Evolutionary conservation across 2,113 vertebrate species (phyloP).

Genomic region (Nettapus auritus): DNA sequence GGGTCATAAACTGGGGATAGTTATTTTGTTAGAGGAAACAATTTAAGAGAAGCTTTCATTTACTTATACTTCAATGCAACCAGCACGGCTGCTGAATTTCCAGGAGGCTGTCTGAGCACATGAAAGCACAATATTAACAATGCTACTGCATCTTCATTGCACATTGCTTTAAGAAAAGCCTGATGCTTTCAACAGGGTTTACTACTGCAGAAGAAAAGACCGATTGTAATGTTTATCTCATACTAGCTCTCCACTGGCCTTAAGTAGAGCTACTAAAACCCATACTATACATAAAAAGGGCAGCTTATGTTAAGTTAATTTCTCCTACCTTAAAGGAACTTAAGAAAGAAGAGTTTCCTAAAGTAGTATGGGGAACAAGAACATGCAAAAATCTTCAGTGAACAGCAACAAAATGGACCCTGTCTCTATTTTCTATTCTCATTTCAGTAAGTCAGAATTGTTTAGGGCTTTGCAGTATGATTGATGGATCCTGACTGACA

Average conservation of each 20-base stretch:
- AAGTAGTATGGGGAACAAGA: not conserved
- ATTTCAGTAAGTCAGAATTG: not conserved
- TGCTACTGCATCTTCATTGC: not conserved
- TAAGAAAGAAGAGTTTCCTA: not conserved
- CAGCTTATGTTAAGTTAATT: not conserved
- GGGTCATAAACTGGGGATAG: not conserved
- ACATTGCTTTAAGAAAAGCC: not conserved
- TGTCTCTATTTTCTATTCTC: not conserved
- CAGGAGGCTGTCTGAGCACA: not conserved
- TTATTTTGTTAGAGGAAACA: not conserved
- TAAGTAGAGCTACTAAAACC: not conserved
- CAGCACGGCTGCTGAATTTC: not conserved
- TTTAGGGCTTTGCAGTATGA: not conserved
- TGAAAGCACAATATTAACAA: not conserved
- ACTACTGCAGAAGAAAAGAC: not conserved
- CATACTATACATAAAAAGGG: not conserved
- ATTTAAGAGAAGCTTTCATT: not conserved
- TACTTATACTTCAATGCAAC: not conserved
- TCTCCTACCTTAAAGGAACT: not conserved
- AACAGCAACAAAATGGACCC: not conserved
- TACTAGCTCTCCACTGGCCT: not conserved
- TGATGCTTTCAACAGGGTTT: not conserved
- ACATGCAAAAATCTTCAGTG: not conserved
- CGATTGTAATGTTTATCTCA: not conserved
- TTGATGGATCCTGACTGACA: slow-evolving; percentile 16